These are phyloP conservation scores for Oostethus manadensis DNA, from an alignment of 2,113 vertebrate genomes.

Conservation along the genomic window DNA sequence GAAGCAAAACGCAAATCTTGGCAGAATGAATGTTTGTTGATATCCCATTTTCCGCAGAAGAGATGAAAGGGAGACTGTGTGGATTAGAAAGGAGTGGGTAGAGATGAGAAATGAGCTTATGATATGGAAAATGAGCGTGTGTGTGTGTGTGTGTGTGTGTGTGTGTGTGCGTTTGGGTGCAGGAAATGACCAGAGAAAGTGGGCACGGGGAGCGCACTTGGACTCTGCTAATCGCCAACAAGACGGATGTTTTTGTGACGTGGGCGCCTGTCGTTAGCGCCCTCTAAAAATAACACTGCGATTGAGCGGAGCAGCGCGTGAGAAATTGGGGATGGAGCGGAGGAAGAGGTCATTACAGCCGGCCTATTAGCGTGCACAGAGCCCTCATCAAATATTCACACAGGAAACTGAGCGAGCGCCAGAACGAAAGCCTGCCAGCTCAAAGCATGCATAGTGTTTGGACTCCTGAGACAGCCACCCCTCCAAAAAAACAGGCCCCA, in stretches of 20 bases:
- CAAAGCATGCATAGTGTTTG: conserved; percentile 26
- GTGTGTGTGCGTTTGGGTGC: not conserved
- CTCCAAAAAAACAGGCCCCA: conserved; percentile 11
- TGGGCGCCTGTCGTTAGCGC: conserved; percentile 59
- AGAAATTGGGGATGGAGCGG: conserved; percentile 48
- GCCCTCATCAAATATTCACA: conserved; percentile 72
- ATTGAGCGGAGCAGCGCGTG: conserved; percentile 43
- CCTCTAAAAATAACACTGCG: conserved; percentile 74
- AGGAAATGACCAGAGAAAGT: conserved; percentile 17
- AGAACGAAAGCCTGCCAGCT: conserved; percentile 36
- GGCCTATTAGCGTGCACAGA: conserved; percentile 61
- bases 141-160: not conserved
- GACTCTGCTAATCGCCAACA: not conserved
- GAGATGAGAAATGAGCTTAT: conserved; percentile 46
- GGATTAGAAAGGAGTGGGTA: conserved; percentile 57
- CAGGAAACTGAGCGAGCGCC: conserved; percentile 56
- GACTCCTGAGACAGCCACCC: conserved; percentile 24
- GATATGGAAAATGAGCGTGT: conserved; percentile 27
- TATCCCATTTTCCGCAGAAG: conserved; percentile 59
- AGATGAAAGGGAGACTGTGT: conserved; percentile 59
- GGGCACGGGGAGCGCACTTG: not conserved
- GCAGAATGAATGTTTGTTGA: conserved; percentile 55
- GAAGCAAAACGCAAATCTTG: conserved; percentile 35
- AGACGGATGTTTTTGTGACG: conserved; percentile 45
- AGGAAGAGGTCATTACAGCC: conserved; percentile 67